Percentiles rank a stretch among this genome's conserved stretches.
Evolutionary conservation across 2,113 vertebrate species (phyloP).

Genomic region (Spermophilus dauricus): DNA sequence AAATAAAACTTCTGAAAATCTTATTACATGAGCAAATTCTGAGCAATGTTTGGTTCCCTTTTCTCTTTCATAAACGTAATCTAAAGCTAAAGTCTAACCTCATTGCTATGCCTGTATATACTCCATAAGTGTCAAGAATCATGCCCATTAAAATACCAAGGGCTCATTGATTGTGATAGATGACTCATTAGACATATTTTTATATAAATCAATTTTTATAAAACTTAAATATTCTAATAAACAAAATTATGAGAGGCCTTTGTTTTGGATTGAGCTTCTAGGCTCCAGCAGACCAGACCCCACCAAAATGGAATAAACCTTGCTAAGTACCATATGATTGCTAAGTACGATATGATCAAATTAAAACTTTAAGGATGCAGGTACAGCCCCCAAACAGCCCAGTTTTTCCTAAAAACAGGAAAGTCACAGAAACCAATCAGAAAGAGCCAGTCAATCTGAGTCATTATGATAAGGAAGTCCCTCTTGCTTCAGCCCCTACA

Average conservation of each 20-base stretch:
- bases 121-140: not conserved
- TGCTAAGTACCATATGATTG: not conserved
- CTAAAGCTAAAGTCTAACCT: not conserved
- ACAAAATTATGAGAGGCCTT: not conserved
- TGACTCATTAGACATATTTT: not conserved
- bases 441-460: not conserved
- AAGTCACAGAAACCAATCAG: not conserved
- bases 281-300: not conserved
- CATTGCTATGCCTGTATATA: not conserved
- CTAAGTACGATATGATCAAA: not conserved
- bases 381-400: not conserved
- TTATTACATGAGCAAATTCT: not conserved
- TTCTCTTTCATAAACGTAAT: conserved; percentile 21
- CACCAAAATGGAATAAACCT: not conserved
- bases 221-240: not conserved
- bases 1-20: conserved; percentile 1
- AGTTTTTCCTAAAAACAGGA: not conserved
- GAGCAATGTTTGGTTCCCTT: not conserved
- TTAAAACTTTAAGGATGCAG: not conserved
- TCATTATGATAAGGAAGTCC: not conserved
- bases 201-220: not conserved
- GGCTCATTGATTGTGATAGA: not conserved
- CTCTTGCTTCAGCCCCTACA: not conserved
- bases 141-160: not conserved
- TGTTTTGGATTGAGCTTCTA: not conserved